Percentiles rank a stretch among this genome's conserved stretches.
phyloP scores from a whole-genome alignment of 2,113 vertebrate genomes.

The Tinamus guttatus region DNA sequence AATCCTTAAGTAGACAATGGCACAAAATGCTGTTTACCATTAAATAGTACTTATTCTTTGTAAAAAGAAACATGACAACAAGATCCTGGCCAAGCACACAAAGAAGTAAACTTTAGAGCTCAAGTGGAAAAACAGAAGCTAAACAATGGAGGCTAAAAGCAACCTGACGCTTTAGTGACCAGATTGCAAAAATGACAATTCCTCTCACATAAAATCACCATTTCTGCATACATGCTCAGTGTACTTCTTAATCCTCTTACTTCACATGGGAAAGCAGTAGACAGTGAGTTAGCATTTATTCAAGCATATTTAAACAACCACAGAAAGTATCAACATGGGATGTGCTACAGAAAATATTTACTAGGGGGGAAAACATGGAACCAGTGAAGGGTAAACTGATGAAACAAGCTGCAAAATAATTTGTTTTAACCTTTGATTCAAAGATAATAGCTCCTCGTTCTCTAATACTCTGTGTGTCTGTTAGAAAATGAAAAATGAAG shows the following conservation, averaged over 20 bases:
- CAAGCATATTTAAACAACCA: background rate
- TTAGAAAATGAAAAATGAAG: conserved; percentile 38
- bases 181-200: background rate
- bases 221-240: background rate
- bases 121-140: background rate
- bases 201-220: background rate
- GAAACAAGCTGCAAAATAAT: background rate
- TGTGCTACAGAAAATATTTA: background rate
- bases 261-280: background rate
- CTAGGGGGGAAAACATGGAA: background rate
- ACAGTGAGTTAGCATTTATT: rapidly evolving
- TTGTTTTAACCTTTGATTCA: conserved; percentile 27
- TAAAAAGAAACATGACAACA: background rate
- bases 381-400: background rate
- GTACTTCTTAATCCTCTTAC: background rate
- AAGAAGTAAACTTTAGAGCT: background rate
- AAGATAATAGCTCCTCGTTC: background rate
- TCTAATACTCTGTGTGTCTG: background rate
- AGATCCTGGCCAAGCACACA: background rate
- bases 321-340: background rate
- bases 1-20: background rate
- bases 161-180: background rate
- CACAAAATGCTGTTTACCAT: conserved; percentile 34
- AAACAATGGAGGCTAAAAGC: background rate
- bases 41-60: background rate